phyloP scores from a whole-genome alignment of 2,113 vertebrate genomes.

The Notothenia rossii region DNA sequence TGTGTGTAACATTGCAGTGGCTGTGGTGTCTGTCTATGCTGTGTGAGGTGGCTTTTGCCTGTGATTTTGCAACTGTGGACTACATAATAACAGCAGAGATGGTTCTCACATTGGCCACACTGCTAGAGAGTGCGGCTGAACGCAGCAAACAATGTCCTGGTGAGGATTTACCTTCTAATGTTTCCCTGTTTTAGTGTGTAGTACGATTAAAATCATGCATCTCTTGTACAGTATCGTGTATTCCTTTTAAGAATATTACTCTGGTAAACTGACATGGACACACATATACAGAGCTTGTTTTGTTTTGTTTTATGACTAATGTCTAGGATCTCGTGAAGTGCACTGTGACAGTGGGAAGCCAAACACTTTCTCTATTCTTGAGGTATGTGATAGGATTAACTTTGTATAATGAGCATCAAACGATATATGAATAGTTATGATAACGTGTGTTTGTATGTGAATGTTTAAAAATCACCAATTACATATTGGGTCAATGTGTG shows the following conservation, averaged over 20 bases:
- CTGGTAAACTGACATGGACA: background rate
- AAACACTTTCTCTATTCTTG: conserved; percentile 27
- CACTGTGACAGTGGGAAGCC: conserved; percentile 5
- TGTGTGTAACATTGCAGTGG: conserved; percentile 83
- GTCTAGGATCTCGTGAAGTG: conserved; percentile 5
- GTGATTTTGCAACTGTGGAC: conserved; percentile 76
- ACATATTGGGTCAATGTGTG: background rate
- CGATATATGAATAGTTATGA: background rate
- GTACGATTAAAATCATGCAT: background rate
- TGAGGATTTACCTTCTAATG: background rate
- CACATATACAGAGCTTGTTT: conserved; percentile 6
- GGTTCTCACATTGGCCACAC: conserved; percentile 79
- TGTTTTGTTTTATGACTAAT: conserved; percentile 5
- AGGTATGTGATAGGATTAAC: conserved; percentile 49
- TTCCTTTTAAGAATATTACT: conserved; percentile 3
- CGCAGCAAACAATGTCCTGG: conserved; percentile 12
- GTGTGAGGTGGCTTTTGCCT: conserved; percentile 86
- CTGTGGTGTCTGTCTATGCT: conserved; percentile 87
- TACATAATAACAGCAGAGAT: conserved; percentile 86
- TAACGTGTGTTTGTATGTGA: background rate
- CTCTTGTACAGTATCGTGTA: background rate
- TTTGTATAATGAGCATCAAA: background rate
- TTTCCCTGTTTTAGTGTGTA: background rate
- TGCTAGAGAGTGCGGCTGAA: conserved; percentile 86
- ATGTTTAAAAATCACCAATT: too few relatives aligned